phyloP scores from a whole-genome alignment of 53 echinoderm and acorn worm genomes.

The Stichopus horrens region DNA sequence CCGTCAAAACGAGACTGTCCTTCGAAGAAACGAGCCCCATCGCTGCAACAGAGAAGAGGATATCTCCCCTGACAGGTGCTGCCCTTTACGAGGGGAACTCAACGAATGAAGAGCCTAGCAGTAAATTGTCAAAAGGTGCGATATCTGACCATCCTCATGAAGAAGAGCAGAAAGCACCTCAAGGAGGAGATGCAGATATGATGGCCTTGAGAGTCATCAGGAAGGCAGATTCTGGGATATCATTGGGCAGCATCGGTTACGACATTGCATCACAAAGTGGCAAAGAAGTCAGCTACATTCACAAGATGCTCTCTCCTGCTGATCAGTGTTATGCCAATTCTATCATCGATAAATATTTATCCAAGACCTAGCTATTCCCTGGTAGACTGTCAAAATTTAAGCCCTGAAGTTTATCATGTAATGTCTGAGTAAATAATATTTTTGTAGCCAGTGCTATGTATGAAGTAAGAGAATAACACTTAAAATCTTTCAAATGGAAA shows the following conservation, averaged over 20 bases:
- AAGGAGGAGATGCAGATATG: conserved; percentile 13
- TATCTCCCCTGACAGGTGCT: not conserved
- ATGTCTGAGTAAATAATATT: no score
- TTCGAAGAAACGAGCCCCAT: not conserved
- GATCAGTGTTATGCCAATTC: conserved; percentile 90
- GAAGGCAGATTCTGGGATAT: conserved; percentile 53
- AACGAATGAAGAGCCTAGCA: not conserved
- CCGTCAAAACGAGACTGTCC: conserved; percentile 23
- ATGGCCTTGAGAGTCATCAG: conserved; percentile 47
- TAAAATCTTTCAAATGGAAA: no score
- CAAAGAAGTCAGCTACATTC: conserved; percentile 50
- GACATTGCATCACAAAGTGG: conserved; percentile 24
- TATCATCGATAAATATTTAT: conserved; percentile 85
- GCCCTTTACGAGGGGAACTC: not conserved
- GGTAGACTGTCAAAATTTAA: no score
- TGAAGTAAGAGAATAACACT: no score
- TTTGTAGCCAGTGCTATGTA: no score
- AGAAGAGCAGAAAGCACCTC: not conserved
- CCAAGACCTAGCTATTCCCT: conserved; percentile 3
- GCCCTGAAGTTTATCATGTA: no score
- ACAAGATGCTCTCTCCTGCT: conserved; percentile 60
- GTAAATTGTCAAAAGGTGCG: not conserved
- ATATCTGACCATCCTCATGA: not conserved
- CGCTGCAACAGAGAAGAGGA: not conserved
- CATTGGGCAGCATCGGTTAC: conserved; percentile 20